Evolutionary conservation across 2,797 vertebrate species (phyloP).

Genomic region (Sphaeramia orbicularis): DNA sequence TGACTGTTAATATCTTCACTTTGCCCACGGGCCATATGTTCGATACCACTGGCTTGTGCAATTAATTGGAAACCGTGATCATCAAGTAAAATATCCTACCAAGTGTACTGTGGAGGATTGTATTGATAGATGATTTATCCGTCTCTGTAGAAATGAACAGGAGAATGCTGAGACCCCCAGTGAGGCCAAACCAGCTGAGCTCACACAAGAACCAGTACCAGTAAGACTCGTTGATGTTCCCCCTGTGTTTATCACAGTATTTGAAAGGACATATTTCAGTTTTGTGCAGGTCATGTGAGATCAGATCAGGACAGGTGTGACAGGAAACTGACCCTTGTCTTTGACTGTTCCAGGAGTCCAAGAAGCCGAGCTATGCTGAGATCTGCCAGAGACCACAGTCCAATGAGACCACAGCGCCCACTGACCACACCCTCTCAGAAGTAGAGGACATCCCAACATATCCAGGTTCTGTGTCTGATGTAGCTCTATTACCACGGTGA

Average conservation of each 20-base stretch:
- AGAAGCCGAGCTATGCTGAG: conserved; percentile 93
- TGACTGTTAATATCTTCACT: no score
- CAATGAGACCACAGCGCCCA: conserved; percentile 77
- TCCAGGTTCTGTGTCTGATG: conserved; percentile 74
- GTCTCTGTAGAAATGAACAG: conserved; percentile 83
- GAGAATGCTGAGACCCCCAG: conserved; percentile 72
- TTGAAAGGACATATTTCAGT: background rate
- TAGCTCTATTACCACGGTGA: conserved; percentile 32
- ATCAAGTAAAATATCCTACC: no score
- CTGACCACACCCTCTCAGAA: conserved; percentile 79
- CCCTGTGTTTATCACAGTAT: background rate
- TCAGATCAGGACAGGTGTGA: no score
- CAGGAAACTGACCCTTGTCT: conserved; percentile 24
- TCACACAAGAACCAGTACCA: conserved; percentile 81
- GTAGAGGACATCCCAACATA: conserved; percentile 63
- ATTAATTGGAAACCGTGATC: no score
- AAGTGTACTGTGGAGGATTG: background rate
- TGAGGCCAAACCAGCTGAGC: conserved; percentile 76
- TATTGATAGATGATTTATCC: conserved; percentile 12
- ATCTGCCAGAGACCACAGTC: conserved; percentile 93
- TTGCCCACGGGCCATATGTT: no score
- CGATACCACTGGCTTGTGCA: no score
- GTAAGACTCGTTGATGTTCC: conserved; percentile 77
- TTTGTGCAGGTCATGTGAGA: background rate
- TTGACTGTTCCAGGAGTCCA: conserved; percentile 86